A percentile compares a stretch with the other conserved stretches of the same genome.
Conservation (phyloP, 2,113 vertebrate species). For the Podiceps cristatus region DNA sequence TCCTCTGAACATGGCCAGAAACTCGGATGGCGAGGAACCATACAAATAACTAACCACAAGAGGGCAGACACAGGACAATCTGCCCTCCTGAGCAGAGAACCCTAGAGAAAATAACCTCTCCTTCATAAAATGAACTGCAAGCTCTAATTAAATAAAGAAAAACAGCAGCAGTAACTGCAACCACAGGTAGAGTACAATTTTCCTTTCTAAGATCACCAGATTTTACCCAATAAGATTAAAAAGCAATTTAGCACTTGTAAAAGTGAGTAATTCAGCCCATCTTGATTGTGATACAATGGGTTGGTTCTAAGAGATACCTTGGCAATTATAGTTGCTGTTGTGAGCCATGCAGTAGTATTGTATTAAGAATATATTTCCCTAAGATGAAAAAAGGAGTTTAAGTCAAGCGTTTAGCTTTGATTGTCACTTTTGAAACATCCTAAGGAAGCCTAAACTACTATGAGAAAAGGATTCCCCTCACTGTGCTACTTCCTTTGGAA, state of each 20-base stretch:
- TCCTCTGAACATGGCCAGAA: neutral
- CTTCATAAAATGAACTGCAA: neutral
- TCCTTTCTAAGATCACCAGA: neutral
- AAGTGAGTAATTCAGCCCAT: neutral
- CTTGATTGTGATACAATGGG: neutral
- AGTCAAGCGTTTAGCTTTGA: neutral
- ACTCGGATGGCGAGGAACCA: neutral
- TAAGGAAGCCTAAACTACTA: neutral
- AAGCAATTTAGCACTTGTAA: neutral
- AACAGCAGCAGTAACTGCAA: neutral
- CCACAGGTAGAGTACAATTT: neutral
- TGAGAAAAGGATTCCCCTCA: constrained; percentile 19
- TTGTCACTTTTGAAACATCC: neutral
- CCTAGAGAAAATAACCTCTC: neutral
- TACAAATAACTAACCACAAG: neutral
- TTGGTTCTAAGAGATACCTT: neutral
- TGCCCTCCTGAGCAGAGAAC: neutral
- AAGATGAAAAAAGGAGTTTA: neutral
- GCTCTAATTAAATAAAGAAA: neutral
- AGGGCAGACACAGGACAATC: neutral
- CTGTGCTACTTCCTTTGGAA: constrained; percentile 9
- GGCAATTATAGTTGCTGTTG: neutral
- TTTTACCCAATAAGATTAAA: neutral
- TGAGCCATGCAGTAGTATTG: neutral
- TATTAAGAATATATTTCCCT: neutral